Percentiles rank a stretch among this genome's conserved stretches.
These are phyloP conservation scores for Leptonema lineaticorne DNA, from an alignment of 1,140 invertebrate genomes.

Conservation along the genomic window DNA sequence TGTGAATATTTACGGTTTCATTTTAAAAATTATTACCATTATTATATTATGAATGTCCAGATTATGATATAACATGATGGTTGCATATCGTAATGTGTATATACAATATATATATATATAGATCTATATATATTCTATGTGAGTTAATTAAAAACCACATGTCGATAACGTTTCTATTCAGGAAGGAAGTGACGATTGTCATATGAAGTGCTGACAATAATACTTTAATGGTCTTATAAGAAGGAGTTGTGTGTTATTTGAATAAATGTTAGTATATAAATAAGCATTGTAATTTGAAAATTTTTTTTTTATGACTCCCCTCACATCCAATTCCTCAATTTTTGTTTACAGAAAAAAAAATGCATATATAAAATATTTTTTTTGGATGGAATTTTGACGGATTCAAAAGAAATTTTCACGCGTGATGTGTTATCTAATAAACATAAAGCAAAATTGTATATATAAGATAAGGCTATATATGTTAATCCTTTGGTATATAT, in stretches of 20 bases:
- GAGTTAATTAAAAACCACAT: neutral
- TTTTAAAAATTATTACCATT: too few relatives aligned
- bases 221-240: conserved; percentile 36
- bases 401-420: too few relatives aligned
- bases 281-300: neutral
- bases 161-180: conserved; percentile 10
- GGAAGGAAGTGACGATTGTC: conserved; percentile 32
- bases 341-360: too few relatives aligned
- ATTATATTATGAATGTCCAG: neutral
- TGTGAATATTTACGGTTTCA: too few relatives aligned
- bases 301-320: neutral
- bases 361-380: conserved; percentile 1
- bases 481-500: too few relatives aligned
- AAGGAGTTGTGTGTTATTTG: conserved; percentile 39
- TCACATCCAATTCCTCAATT: neutral
- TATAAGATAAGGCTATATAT: too few relatives aligned
- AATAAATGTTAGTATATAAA: conserved; percentile 43
- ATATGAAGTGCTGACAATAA: conserved; percentile 41
- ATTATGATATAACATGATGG: neutral
- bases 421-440: too few relatives aligned
- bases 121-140: neutral
- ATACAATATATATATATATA: neutral
- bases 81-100: conserved; percentile 14
- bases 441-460: too few relatives aligned
- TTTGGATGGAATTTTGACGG: conserved; percentile 9